Percentiles rank a stretch among this genome's conserved stretches.
phyloP scores from a whole-genome alignment of 30 jellyfish, hydroid and myxozoan genomes.

The Pelagia noctiluca region DNA sequence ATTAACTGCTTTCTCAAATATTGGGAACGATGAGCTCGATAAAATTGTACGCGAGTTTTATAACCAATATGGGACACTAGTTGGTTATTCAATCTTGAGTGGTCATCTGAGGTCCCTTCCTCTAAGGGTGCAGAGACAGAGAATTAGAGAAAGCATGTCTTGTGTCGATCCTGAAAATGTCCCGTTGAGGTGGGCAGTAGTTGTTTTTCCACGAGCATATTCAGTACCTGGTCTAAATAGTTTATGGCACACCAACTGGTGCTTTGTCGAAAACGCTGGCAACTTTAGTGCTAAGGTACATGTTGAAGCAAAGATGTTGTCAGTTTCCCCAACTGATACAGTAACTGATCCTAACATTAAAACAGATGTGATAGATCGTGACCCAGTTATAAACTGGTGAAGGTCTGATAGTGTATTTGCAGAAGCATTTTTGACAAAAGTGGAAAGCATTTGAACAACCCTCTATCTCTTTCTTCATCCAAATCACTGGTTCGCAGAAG shows the following conservation, averaged over 20 bases:
- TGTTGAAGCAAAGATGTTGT: too few relatives aligned
- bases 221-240: not conserved
- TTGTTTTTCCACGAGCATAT: not conserved
- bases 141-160: not conserved
- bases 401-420: not conserved
- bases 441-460: not conserved
- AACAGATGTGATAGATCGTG: not conserved
- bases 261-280: not conserved
- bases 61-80: not conserved
- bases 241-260: not conserved
- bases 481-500: not conserved
- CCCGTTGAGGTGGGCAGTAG: not conserved
- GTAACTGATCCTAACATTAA: not conserved
- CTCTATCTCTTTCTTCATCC: not conserved
- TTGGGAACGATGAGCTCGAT: not conserved
- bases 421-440: not conserved
- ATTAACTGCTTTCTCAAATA: not conserved
- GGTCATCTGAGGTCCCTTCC: conserved; percentile 7
- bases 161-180: not conserved
- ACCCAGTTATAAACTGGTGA: not conserved
- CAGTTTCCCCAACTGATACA: conserved; percentile 3
- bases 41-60: not conserved
- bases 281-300: conserved; percentile 1
- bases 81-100: not conserved
- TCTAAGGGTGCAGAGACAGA: not conserved